Evolutionary conservation across 2,113 vertebrate genomes (phyloP).

Genomic region (Paratilapia polleni): DNA sequence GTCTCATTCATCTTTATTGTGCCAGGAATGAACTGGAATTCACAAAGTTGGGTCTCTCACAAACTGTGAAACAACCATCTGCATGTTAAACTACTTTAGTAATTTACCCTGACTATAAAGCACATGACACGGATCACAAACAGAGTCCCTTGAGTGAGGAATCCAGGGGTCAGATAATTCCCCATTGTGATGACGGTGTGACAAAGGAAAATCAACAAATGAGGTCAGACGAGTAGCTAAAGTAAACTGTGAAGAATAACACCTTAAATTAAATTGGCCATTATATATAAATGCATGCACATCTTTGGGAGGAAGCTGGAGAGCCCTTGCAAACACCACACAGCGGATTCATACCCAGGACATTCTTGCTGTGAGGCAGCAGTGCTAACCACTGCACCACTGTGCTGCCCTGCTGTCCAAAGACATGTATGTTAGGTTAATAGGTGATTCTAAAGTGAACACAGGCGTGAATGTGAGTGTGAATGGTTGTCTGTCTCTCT

Average conservation of each 20-base stretch:
- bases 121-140: background rate
- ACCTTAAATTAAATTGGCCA: background rate
- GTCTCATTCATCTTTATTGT: background rate
- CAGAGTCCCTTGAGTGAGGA: background rate
- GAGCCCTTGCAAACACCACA: background rate
- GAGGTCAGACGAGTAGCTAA: background rate
- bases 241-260: background rate
- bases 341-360: background rate
- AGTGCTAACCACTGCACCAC: no score
- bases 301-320: background rate
- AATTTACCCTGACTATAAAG: background rate
- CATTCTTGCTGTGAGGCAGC: no score
- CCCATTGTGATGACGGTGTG: background rate
- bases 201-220: background rate
- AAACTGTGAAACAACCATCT: background rate
- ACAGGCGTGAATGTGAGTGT: background rate
- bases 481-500: background rate
- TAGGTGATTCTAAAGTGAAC: background rate
- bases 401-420: no score
- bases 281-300: background rate
- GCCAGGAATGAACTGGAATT: background rate
- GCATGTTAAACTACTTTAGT: background rate
- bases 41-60: background rate
- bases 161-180: slow-evolving; percentile 21
- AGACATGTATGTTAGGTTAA: background rate